Conservation (phyloP, 2,113 vertebrate genomes). For the Melanocharis versteri region DNA sequence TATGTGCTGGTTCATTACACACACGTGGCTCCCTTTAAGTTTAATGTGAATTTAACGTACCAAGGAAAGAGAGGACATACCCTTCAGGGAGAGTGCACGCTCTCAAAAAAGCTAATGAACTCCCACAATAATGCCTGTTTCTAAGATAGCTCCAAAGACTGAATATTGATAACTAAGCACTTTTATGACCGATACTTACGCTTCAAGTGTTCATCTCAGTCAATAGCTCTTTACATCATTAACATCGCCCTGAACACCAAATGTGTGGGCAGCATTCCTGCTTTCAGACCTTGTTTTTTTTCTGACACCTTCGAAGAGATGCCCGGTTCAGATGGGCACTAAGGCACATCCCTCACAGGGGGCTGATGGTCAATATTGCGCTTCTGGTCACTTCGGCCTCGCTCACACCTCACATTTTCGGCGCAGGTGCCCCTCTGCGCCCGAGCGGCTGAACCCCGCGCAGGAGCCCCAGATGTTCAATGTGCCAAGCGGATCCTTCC, state of each 20-base stretch:
- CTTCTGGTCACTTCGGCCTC: background rate
- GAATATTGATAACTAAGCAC: background rate
- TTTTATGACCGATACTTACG: background rate
- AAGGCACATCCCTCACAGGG: fast-evolving
- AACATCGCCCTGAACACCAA: background rate
- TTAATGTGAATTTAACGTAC: background rate
- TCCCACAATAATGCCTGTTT: background rate
- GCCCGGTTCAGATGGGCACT: fast-evolving
- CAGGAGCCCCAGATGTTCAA: background rate
- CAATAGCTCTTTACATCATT: background rate
- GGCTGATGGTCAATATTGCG: fast-evolving
- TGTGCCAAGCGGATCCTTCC: too few relatives aligned
- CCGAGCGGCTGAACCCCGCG: background rate
- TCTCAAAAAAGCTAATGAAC: background rate
- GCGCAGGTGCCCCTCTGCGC: background rate
- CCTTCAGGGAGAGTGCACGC: background rate
- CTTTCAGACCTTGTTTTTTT: background rate
- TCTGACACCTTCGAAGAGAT: background rate
- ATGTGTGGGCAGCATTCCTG: too few relatives aligned
- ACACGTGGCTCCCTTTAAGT: background rate
- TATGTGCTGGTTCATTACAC: background rate
- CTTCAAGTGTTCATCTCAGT: background rate
- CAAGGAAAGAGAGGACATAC: background rate
- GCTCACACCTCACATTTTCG: background rate
- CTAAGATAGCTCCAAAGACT: background rate